These are phyloP conservation scores for Ridgeia piscesae DNA, from an alignment of 1,140 invertebrate species.

Conservation along the genomic window DNA sequence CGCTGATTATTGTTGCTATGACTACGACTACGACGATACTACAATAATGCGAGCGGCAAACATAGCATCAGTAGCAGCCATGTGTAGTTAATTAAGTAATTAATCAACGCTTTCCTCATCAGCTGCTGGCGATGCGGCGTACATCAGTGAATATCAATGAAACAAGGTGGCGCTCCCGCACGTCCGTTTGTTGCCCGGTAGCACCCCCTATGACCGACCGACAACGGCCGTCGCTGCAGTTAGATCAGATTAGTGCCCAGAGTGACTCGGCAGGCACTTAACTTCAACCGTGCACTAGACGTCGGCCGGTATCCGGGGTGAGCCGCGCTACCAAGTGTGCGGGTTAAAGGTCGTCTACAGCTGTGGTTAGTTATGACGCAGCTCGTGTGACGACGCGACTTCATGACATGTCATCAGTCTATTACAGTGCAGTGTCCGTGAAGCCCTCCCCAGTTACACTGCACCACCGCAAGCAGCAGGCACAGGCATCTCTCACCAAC, in stretches of 20 bases:
- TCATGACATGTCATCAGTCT: background rate
- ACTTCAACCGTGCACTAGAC: background rate
- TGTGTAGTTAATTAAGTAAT: background rate
- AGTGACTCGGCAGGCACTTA: background rate
- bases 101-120: background rate
- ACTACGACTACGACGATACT: background rate
- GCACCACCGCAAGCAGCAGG: background rate
- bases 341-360: background rate
- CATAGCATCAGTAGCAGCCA: background rate
- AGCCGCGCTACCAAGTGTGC: background rate
- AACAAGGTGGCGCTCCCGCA: too few species aligned
- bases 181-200: background rate
- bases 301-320: background rate
- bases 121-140: background rate
- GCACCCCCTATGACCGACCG: background rate
- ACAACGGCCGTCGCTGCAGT: background rate
- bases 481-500: background rate
- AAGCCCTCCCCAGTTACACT: background rate
- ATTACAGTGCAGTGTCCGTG: background rate
- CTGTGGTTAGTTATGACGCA: background rate
- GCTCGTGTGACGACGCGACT: background rate
- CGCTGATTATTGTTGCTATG: background rate
- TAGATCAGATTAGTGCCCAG: background rate
- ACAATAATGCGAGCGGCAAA: background rate
- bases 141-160: background rate